A percentile compares a stretch with the other conserved stretches of the same genome.
Conservation (phyloP, 1,140 invertebrate genomes). For the Trachymyrmex cornetzi region DNA sequence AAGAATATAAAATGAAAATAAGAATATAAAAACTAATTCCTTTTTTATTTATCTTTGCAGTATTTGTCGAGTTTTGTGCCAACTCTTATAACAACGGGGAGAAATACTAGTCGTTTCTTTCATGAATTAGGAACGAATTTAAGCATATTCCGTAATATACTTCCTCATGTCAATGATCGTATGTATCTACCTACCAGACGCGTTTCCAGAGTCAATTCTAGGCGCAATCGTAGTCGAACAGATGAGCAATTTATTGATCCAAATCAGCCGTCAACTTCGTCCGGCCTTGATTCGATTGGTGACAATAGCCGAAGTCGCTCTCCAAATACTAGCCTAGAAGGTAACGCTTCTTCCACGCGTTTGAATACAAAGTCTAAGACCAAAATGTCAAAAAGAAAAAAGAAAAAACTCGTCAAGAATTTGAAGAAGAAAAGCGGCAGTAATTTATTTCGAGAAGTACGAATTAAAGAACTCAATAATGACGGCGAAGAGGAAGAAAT, state of each 20-base stretch:
- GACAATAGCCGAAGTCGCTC: conserved; percentile 82
- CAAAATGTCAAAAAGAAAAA: conserved; percentile 74
- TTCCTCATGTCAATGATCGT: conserved; percentile 90
- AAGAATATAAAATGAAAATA: not conserved
- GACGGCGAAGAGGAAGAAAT: conserved; percentile 82
- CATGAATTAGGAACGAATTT: not conserved
- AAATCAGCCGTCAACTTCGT: conserved; percentile 87
- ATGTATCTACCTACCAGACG: conserved; percentile 86
- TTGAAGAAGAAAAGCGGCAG: conserved; percentile 81
- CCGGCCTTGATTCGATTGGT: conserved; percentile 83
- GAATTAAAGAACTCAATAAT: conserved; percentile 82
- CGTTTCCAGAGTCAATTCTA: not conserved
- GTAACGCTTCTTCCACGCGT: conserved; percentile 55
- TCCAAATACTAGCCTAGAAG: conserved; percentile 65
- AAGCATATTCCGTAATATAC: conserved; percentile 83
- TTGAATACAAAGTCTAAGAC: conserved; percentile 71
- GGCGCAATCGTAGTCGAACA: conserved; percentile 27
- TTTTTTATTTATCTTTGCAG: not conserved
- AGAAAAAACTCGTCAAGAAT: conserved; percentile 79
- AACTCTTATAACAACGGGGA: conserved; percentile 57
- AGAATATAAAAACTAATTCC: not conserved
- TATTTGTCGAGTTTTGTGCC: conserved; percentile 25
- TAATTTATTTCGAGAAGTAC: conserved; percentile 80
- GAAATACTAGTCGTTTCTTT: conserved; percentile 72
- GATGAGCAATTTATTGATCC: conserved; percentile 71